Evolutionary conservation across 2,113 vertebrate species (phyloP).

Genomic region (Indicator indicator): DNA sequence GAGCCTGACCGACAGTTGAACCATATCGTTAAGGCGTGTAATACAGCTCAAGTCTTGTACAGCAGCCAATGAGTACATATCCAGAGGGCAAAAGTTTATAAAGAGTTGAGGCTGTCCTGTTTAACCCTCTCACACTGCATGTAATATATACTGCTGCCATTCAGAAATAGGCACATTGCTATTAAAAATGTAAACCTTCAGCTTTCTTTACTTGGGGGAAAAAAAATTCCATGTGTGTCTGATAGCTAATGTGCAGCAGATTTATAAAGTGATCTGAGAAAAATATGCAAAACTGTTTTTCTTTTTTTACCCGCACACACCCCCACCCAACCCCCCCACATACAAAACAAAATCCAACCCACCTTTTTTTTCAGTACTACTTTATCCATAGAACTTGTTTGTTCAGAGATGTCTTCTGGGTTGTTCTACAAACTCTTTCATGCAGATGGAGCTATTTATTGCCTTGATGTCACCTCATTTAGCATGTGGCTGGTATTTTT

Average conservation of each 20-base stretch:
- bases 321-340: no score
- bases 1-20: constrained; percentile 99
- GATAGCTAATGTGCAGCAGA: constrained; percentile 35
- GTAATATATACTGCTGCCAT: constrained; percentile 80
- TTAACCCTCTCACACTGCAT: constrained; percentile 85
- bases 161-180: constrained; percentile 67
- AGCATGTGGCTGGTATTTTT: constrained; percentile 65
- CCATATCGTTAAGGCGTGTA: constrained; percentile 96
- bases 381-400: constrained; percentile 21
- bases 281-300: constrained; percentile 10
- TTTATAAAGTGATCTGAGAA: constrained; percentile 59
- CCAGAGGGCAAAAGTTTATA: constrained; percentile 90
- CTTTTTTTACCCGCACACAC: not conserved
- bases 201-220: not conserved
- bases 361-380: not conserved
- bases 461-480: constrained; percentile 68
- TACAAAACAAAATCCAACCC: not conserved
- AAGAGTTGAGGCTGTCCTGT: constrained; percentile 80
- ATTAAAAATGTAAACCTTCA: constrained; percentile 52
- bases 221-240: constrained; percentile 19
- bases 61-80: constrained; percentile 86
- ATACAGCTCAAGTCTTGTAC: constrained; percentile 85
- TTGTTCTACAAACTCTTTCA: constrained; percentile 41
- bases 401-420: constrained; percentile 30
- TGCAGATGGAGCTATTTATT: constrained; percentile 69